phyloP scores from a whole-genome alignment of 1,140 invertebrate species.

The Copidosoma floridanum region DNA sequence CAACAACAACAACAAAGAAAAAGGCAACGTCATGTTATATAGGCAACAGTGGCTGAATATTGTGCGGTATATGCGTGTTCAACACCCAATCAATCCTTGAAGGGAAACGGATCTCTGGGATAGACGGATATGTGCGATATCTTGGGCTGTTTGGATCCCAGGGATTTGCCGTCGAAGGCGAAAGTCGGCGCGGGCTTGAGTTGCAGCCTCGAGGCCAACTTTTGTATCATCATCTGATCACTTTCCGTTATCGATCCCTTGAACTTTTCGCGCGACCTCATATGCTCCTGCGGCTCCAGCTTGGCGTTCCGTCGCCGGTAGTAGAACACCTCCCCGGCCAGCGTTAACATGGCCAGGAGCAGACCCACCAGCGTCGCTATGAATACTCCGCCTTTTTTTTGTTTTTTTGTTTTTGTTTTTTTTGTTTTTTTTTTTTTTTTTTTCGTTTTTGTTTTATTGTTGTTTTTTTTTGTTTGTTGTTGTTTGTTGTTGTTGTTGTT shows the following conservation, averaged over 20 bases:
- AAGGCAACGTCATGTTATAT: too few relatives aligned
- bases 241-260: slow-evolving; percentile 21
- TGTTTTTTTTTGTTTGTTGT: too few relatives aligned
- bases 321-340: slow-evolving; percentile 77
- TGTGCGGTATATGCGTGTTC: too few relatives aligned
- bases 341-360: slow-evolving; percentile 76
- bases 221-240: slow-evolving; percentile 42
- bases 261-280: slow-evolving; percentile 16
- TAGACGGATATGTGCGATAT: slow-evolving; percentile 59
- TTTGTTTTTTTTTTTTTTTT: too few relatives aligned
- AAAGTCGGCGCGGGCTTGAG: slow-evolving; percentile 54
- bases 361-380: slow-evolving; percentile 84
- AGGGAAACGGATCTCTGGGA: slow-evolving; percentile 52
- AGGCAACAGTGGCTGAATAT: too few relatives aligned
- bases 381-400: slow-evolving; percentile 88
- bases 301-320: slow-evolving; percentile 59
- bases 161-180: slow-evolving; percentile 36
- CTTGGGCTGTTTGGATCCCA: slow-evolving; percentile 38
- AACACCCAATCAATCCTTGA: slow-evolving; percentile 48
- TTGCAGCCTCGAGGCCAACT: slow-evolving; percentile 46
- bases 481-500: too few relatives aligned
- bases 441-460: too few relatives aligned
- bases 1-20: too few relatives aligned
- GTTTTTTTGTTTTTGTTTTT: too few relatives aligned
- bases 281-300: slow-evolving; percentile 35